Percentiles rank a stretch among this genome's conserved stretches.
Evolutionary conservation across 1,140 invertebrate species (phyloP).

Genomic region (Drosophila ercepeae): DNA sequence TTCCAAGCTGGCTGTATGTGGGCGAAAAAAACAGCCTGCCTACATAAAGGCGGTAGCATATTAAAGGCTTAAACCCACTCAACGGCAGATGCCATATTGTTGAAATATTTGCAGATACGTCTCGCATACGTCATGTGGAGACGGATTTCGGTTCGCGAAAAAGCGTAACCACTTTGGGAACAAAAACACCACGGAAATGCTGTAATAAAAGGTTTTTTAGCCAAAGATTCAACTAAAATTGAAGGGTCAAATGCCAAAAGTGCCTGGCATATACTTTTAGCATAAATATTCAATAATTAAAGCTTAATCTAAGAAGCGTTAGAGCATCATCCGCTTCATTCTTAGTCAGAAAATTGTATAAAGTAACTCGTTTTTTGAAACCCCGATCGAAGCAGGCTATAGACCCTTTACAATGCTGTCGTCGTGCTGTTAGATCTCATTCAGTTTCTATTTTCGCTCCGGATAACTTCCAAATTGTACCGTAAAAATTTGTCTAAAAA

Average conservation of each 20-base stretch:
- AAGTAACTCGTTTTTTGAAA: background rate
- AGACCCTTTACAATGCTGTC: conserved; percentile 10
- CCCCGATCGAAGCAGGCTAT: conserved; percentile 7
- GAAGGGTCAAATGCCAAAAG: no score
- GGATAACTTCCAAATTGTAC: conserved; percentile 37
- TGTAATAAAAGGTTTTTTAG: background rate
- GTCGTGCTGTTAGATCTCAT: conserved; percentile 27
- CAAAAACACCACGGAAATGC: background rate
- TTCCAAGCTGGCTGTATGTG: conserved; percentile 37
- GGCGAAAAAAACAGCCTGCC: conserved; percentile 37
- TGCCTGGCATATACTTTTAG: no score
- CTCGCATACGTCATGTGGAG: conserved; percentile 47
- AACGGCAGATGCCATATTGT: conserved; percentile 56
- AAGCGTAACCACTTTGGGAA: background rate
- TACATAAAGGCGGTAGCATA: conserved; percentile 59
- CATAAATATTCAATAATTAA: background rate
- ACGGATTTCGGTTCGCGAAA: conserved; percentile 49
- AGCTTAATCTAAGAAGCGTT: no score
- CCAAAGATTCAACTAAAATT: background rate
- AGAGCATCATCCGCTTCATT: no score
- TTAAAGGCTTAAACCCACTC: conserved; percentile 67
- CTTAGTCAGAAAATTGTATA: no score
- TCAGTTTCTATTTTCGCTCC: conserved; percentile 47
- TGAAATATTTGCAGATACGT: conserved; percentile 35
- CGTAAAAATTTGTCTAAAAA: conserved; percentile 22